Conservation (phyloP, 2,797 vertebrate species). For the Galaxias olidus region DNA sequence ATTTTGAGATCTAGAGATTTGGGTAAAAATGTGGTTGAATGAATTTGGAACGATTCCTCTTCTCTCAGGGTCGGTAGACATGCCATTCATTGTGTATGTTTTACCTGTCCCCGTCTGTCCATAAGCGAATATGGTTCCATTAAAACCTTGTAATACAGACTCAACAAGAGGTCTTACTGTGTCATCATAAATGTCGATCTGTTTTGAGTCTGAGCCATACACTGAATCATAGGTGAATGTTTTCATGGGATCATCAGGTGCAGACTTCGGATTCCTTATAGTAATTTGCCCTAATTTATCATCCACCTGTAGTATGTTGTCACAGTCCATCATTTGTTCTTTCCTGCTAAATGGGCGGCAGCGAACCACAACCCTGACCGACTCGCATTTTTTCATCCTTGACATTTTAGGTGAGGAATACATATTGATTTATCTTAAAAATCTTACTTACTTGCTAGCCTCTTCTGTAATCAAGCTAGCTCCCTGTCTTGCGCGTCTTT, state of each 20-base stretch:
- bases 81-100: conserved; percentile 94
- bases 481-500: conserved; percentile 25
- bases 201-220: conserved; percentile 85
- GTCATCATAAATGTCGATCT: conserved; percentile 90
- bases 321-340: conserved; percentile 78
- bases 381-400: conserved; percentile 81
- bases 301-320: conserved; percentile 86
- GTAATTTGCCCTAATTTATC: conserved; percentile 90
- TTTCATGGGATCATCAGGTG: conserved; percentile 86
- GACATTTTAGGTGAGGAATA: conserved; percentile 63
- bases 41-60: conserved; percentile 90
- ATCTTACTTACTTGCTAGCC: conserved; percentile 2
- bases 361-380: conserved; percentile 93
- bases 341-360: conserved; percentile 88
- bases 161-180: conserved; percentile 91
- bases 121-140: conserved; percentile 93
- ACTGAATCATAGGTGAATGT: conserved; percentile 95
- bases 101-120: conserved; percentile 97
- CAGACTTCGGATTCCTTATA: conserved; percentile 83
- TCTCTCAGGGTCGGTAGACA: conserved; percentile 84
- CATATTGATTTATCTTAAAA: conserved; percentile 9
- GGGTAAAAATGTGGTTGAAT: conserved; percentile 94
- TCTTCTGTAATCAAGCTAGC: conserved; percentile 23
- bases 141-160: conserved; percentile 90
- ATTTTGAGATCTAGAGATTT: conserved; percentile 93